Base-by-base conservation (phyloP, 1,140 invertebrate genomes). In the Amphibalanus amphitrite region DNA sequence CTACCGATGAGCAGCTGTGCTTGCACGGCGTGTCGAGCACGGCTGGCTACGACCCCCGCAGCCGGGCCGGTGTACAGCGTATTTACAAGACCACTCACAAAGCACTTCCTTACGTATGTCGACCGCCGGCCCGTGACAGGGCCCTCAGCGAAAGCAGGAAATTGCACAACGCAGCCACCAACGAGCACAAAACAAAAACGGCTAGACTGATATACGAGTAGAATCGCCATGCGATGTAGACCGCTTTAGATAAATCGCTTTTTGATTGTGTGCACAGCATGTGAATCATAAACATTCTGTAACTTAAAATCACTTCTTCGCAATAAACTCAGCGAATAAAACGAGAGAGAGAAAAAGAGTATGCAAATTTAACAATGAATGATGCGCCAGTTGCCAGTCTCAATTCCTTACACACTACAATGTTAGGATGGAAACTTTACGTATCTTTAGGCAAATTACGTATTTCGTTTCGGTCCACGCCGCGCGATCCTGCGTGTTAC, bases 361-460 rank as follows among this genome's bases (percentile, higher is more conserved):
- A 59, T 59, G 20, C 23, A 13, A 13, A 59, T 59, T 59, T 20
- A 59, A 59, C 47, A 59, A 59, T 59, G 47, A 59, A 20, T 59
- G 47, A 59, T 59, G 47, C 47, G 47, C 23, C 47, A 59, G 47
- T 59, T 59, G 47, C 47, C 47, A 59, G 47, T 59, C 47, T 59
- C 47, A 59, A 20, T 59, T 59, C 47, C 47, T 59, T 59, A 59
- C 47, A 59, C 47, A 59, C 47, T 59, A 59, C 47, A 59, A 59
- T 59, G 47, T 59, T 59, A 59, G 47, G 47, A 59, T 59, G 47
- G 47, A 59, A 59, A 59, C 47, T 59, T 59, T 59, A 59, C 47
- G 47, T 59, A 59, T 59, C 47, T 59, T 59, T 59, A 59, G 47
- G 47, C 20, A 59, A 59, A 59, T 59, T 59, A 59, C 47, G 47